phyloP scores from a whole-genome alignment of 1,140 invertebrate species.

The Temnothorax nylanderi region DNA sequence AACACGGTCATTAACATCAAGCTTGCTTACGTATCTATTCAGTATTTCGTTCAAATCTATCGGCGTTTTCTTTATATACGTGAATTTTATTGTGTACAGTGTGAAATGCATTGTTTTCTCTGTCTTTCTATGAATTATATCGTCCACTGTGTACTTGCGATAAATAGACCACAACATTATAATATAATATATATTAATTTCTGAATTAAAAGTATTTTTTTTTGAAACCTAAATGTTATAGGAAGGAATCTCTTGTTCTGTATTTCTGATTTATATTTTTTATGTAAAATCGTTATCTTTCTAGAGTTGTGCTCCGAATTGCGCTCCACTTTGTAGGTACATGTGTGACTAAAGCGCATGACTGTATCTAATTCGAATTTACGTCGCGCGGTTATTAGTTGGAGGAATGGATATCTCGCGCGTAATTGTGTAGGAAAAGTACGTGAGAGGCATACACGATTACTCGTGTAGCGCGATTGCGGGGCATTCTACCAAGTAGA shows the following conservation, averaged over 20 bases:
- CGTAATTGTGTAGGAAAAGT: slow-evolving; percentile 51
- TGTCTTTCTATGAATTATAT: neutral
- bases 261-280: neutral
- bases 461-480: neutral
- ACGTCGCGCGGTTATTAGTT: slow-evolving; percentile 50
- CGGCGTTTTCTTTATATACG: neutral
- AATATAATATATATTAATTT: neutral
- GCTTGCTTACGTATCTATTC: neutral
- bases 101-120: neutral
- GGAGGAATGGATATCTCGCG: slow-evolving; percentile 40
- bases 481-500: slow-evolving; percentile 13
- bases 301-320: neutral
- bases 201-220: neutral
- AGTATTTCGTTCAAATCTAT: neutral
- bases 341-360: neutral
- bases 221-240: too few relatives aligned
- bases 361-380: slow-evolving; percentile 41
- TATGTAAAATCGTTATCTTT: neutral
- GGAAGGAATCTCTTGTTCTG: neutral
- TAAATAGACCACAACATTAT: neutral
- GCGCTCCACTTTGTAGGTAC: neutral
- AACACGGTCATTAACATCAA: neutral
- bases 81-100: neutral
- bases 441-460: slow-evolving; percentile 40
- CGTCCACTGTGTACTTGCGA: neutral